Percentiles rank a stretch among this genome's conserved stretches.
Evolutionary conservation across 2,797 vertebrate species (phyloP).

Genomic region (Pyrocephalus nanus): DNA sequence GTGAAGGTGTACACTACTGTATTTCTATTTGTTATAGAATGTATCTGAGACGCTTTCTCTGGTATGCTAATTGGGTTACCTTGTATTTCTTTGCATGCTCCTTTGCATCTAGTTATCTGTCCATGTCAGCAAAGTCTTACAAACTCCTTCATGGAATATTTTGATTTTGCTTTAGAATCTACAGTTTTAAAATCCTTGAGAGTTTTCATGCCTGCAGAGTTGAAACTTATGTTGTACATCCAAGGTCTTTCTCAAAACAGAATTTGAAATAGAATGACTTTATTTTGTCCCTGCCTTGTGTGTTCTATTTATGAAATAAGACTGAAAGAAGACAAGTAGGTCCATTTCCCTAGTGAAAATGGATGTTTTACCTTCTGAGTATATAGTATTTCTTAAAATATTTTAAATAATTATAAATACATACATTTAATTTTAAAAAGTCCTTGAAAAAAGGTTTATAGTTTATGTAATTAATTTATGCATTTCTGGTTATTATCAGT

Average conservation of each 20-base stretch:
- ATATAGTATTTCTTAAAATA: not conserved
- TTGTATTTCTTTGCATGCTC: not conserved
- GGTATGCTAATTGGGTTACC: not conserved
- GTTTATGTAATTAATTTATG: not conserved
- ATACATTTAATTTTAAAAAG: not conserved
- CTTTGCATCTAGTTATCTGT: not conserved
- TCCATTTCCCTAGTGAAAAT: not conserved
- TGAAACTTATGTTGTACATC: not conserved
- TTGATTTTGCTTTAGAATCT: not conserved
- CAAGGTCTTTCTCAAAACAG: not conserved
- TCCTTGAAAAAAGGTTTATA: not conserved
- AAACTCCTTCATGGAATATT: not conserved
- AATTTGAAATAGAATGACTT: not conserved
- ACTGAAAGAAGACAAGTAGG: not conserved
- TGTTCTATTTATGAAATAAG: not conserved
- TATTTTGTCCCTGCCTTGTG: rapidly evolving
- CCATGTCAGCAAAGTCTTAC: not conserved
- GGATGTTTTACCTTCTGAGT: not conserved
- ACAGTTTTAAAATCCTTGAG: not conserved
- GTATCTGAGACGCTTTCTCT: not conserved
- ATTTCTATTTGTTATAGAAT: not conserved
- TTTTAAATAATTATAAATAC: not conserved
- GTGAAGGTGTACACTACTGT: not conserved
- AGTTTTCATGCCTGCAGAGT: not conserved
- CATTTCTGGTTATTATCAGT: not conserved